A percentile compares a stretch with the other conserved stretches of the same genome.
Evolutionary conservation across 2,797 vertebrate species (phyloP).

Genomic region (Cossypha caffra): DNA sequence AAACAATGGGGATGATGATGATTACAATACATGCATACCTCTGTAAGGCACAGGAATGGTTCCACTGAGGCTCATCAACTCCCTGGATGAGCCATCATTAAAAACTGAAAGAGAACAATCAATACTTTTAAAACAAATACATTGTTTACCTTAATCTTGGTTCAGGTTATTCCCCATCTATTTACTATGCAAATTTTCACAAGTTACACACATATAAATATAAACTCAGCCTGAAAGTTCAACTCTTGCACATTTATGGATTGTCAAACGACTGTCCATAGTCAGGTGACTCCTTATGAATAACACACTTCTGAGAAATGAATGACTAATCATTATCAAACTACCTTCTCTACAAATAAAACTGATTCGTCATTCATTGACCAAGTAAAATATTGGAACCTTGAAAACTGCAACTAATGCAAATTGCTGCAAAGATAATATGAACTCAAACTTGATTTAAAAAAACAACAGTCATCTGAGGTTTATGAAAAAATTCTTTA

Average conservation of each 20-base stretch:
- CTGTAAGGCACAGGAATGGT: constrained; percentile 96
- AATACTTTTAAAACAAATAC: neutral
- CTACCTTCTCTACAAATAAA: neutral
- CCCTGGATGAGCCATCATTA: constrained; percentile 93
- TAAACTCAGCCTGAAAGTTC: neutral
- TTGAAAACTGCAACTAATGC: neutral
- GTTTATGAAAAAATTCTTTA: neutral
- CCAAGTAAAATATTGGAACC: neutral
- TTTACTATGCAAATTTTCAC: neutral
- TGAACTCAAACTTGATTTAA: neutral
- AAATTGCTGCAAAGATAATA: neutral
- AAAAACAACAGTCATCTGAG: neutral
- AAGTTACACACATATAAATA: neutral
- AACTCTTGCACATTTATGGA: neutral
- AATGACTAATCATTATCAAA: neutral
- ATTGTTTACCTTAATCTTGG: neutral
- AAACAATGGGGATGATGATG: neutral
- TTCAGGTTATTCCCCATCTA: neutral
- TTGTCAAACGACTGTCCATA: neutral
- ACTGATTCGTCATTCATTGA: neutral
- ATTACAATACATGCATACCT: constrained; percentile 76
- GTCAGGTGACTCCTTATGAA: neutral
- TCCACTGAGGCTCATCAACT: constrained; percentile 94
- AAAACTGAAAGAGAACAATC: constrained; percentile 84
- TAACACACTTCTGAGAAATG: neutral